Conservation (phyloP, 2,113 vertebrate genomes). For the Baryphthengus martii region DNA sequence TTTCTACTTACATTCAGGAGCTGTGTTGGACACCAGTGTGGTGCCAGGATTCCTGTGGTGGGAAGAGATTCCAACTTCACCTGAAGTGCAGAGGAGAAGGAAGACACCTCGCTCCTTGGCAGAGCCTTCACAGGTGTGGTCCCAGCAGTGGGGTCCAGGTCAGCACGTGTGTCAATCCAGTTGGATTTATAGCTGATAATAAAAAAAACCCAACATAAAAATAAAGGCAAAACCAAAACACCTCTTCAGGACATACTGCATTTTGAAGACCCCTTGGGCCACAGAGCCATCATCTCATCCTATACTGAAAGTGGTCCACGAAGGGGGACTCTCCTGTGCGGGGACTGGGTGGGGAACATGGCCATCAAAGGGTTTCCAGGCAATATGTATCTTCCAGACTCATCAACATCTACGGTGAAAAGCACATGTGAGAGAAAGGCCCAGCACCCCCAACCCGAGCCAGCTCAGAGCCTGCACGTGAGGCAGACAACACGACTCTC, state of each 20-base stretch:
- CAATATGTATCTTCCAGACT: not conserved
- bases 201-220: not conserved
- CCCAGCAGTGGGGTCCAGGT: accelerated
- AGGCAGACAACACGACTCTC: not conserved
- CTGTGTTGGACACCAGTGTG: not conserved
- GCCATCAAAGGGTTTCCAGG: not conserved
- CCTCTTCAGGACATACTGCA: not conserved
- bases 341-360: not conserved
- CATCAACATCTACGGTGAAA: not conserved
- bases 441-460: not conserved
- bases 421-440: not conserved
- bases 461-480: accelerated
- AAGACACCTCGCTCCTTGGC: not conserved
- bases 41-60: not conserved
- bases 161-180: not conserved
- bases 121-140: not conserved
- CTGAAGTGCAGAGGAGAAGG: not conserved
- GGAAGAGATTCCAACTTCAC: not conserved
- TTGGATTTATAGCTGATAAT: not conserved
- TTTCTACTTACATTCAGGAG: not conserved
- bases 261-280: not conserved
- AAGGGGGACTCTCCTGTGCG: not conserved
- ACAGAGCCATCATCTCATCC: not conserved
- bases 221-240: not conserved
- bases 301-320: not conserved